Conservation (phyloP, 2,888 invertebrate genomes). For the Pimpla rufipes region DNA sequence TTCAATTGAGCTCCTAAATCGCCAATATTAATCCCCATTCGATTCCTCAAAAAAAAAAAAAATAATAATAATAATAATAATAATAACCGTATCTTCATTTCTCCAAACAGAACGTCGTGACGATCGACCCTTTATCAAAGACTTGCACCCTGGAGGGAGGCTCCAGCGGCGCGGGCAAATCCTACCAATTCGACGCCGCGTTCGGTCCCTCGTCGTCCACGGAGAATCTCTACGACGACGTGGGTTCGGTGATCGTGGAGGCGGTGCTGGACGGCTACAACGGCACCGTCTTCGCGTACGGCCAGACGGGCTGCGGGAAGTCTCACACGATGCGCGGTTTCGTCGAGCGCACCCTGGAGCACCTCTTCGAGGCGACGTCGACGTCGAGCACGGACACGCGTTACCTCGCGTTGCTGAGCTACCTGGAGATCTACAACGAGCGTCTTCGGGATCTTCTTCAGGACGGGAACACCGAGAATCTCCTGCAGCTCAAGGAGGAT, state of each 20-base stretch:
- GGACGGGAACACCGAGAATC: conserved; percentile 86
- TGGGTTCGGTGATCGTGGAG: conserved; percentile 87
- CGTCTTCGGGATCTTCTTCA: conserved; percentile 90
- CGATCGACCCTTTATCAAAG: conserved; percentile 87
- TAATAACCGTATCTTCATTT: background rate
- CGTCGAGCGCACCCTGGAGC: conserved; percentile 93
- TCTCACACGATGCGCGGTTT: conserved; percentile 96
- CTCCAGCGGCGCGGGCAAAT: conserved; percentile 83
- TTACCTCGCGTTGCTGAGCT: conserved; percentile 92
- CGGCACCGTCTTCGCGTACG: conserved; percentile 97
- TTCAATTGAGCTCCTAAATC: too few relatives aligned
- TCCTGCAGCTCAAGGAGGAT: conserved; percentile 89
- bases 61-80: too few relatives aligned
- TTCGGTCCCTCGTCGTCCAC: conserved; percentile 93
- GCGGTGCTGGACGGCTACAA: conserved; percentile 97
- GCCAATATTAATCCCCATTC: background rate
- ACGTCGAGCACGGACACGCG: conserved; percentile 89
- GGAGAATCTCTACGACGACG: conserved; percentile 95
- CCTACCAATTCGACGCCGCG: conserved; percentile 91
- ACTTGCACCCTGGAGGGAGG: conserved; percentile 86
- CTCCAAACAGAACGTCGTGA: conserved; percentile 88
- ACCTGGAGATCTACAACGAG: conserved; percentile 95
- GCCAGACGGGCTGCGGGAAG: conserved; percentile 97
- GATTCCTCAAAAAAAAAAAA: too few relatives aligned
- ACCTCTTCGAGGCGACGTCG: conserved; percentile 94